Conservation (phyloP, 2,888 invertebrate genomes). For the Latrodectus elegans region DNA sequence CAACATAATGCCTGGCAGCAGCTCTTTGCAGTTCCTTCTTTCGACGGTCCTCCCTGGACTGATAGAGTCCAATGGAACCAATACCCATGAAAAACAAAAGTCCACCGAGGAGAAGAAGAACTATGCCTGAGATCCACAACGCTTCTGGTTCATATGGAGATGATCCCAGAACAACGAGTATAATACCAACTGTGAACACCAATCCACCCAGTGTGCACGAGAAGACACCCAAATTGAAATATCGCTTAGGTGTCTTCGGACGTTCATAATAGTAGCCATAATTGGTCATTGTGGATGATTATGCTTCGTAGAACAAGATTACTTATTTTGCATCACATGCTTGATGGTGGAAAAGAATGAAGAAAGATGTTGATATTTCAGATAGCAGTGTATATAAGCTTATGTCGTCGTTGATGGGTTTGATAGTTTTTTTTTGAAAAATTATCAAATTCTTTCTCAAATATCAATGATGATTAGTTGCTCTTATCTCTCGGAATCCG, state of each 20-base stretch:
- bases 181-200: conserved; percentile 70
- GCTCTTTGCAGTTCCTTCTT: conserved; percentile 70
- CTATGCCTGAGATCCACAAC: conserved; percentile 71
- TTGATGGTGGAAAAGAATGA: too few species aligned
- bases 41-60: conserved; percentile 70
- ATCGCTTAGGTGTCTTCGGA: conserved; percentile 70
- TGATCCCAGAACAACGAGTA: conserved; percentile 71
- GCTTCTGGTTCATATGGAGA: conserved; percentile 71
- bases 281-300: conserved; percentile 38
- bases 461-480: too few species aligned
- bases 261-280: conserved; percentile 63
- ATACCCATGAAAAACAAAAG: conserved; percentile 71
- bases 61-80: conserved; percentile 71
- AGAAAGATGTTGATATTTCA: too few species aligned
- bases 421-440: too few species aligned
- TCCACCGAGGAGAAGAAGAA: conserved; percentile 70
- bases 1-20: conserved; percentile 70
- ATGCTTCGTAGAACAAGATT: not conserved
- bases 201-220: conserved; percentile 70
- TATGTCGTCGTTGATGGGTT: too few species aligned
- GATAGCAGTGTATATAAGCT: too few species aligned
- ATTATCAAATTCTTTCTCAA: too few species aligned
- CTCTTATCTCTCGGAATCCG: too few species aligned
- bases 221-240: conserved; percentile 70
- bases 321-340: too few species aligned